Evolutionary conservation across 1,140 invertebrate species (phyloP), one percentile per base, ranked within the genome.

Genomic region (Procambarus virginalis): DNA sequence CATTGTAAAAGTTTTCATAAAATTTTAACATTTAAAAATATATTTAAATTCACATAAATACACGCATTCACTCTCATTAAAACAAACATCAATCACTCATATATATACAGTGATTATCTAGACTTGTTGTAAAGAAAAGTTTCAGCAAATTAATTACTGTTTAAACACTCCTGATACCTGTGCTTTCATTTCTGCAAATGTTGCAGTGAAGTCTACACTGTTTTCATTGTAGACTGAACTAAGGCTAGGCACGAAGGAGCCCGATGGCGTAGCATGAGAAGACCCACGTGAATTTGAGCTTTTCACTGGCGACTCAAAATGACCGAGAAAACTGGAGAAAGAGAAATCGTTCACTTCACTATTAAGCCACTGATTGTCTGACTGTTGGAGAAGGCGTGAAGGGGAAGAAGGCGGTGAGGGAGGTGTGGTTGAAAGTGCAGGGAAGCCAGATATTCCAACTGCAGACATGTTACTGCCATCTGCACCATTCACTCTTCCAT

Each of bases 251-350:
- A 89, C 49, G 22, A 84, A 78, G 22, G 75, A 17, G 70, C 55
- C 60, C 20, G 73, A 64, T 9, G 88, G 46, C 9, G 46, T 20
- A 8, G 81, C 12, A n/a, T 84, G 70, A 48, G 88, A 78, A n/a
- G 88, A 12, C 17, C 80, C 81, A 20, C 75, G 64, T 20, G 80
- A 84, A 10, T 75, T 76, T 46, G 88, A 89, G 75, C 60, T 84
- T 93, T 95, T 96, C 17, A 95, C 93, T 0, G 95, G 95, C 46
- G 95, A 96, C 92, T 97, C 97, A 73, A 97, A 94, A 92, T 97
- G 96, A 0, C 96, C 96, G 77, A 97, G 94, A 93, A 97, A 96
- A 93, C 96, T 97, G 93, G 96, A 97, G 64, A 97, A 94, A 34
- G 97, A 97, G 94, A 97, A 97, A 93, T 97, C 97, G 86, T 87